Conservation (phyloP, 2,113 vertebrate genomes). For the Ophiodon elongatus region DNA sequence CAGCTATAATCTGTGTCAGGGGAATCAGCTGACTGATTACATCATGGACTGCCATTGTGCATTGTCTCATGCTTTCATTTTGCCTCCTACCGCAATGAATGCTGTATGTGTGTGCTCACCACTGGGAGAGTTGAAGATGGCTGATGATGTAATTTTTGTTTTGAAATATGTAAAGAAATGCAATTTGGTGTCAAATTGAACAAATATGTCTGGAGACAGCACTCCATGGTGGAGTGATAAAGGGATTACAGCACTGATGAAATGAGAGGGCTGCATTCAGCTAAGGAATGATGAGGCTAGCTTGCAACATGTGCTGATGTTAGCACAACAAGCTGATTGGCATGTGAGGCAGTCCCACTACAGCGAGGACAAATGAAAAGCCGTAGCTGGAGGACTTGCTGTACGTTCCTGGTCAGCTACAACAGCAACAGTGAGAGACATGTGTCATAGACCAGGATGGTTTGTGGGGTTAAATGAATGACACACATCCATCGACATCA, state of each 20-base stretch:
- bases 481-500: too few relatives aligned
- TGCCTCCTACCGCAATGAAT: background rate
- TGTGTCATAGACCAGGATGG: background rate
- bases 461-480: too few relatives aligned
- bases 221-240: background rate
- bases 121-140: background rate
- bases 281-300: slow-evolving; percentile 25
- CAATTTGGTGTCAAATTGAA: slow-evolving; percentile 70
- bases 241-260: slow-evolving; percentile 11
- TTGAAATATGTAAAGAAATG: slow-evolving; percentile 64
- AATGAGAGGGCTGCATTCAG: slow-evolving; percentile 34
- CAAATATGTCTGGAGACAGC: slow-evolving; percentile 45
- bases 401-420: background rate
- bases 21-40: slow-evolving; percentile 13
- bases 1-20: slow-evolving; percentile 21
- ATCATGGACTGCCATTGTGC: background rate
- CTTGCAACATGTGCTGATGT: too few relatives aligned
- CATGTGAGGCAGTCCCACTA: background rate
- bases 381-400: background rate
- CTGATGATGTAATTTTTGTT: slow-evolving; percentile 57
- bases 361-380: background rate
- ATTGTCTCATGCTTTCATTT: background rate
- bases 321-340: too few relatives aligned
- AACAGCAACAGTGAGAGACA: background rate
- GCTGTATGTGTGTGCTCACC: background rate